These are phyloP conservation scores for Archivesica marissinica DNA, from an alignment of 1,140 invertebrate species.

Conservation along the genomic window DNA sequence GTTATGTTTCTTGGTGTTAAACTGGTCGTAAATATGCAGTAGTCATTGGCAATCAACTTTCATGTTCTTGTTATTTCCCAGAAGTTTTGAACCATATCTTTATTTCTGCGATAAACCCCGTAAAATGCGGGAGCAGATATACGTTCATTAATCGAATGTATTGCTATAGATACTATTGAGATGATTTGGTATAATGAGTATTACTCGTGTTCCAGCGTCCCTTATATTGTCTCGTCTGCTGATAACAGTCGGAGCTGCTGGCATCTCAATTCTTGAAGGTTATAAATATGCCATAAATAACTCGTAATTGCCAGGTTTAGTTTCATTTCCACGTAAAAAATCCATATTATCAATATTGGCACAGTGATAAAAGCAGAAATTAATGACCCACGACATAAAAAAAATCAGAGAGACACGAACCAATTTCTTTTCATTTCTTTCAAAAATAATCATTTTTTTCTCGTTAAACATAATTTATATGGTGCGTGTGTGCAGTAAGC, in stretches of 20 bases:
- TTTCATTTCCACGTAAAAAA: constrained; percentile 27
- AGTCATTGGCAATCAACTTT: background rate
- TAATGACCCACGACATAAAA: constrained; percentile 6
- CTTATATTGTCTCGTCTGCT: background rate
- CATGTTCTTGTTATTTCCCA: constrained; percentile 11
- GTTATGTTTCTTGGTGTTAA: no score
- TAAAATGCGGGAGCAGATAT: background rate
- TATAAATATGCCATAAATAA: constrained; percentile 43
- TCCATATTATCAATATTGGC: constrained; percentile 35
- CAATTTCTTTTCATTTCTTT: no score
- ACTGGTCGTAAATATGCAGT: no score
- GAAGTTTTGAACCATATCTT: background rate
- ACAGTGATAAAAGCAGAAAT: constrained; percentile 12
- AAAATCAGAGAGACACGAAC: no score
- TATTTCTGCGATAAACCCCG: background rate
- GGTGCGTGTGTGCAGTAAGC: no score
- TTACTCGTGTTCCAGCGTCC: background rate
- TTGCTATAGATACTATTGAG: constrained; percentile 1
- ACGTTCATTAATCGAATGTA: constrained; percentile 7
- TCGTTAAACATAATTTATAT: no score
- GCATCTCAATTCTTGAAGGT: background rate
- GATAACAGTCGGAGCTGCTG: constrained; percentile 10
- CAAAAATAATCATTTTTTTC: no score
- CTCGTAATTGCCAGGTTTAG: constrained; percentile 23
- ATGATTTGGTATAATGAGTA: constrained; percentile 24